These are phyloP conservation scores for Lottia gigantea DNA, from an alignment of 2,888 invertebrate species.

Conservation along the genomic window DNA sequence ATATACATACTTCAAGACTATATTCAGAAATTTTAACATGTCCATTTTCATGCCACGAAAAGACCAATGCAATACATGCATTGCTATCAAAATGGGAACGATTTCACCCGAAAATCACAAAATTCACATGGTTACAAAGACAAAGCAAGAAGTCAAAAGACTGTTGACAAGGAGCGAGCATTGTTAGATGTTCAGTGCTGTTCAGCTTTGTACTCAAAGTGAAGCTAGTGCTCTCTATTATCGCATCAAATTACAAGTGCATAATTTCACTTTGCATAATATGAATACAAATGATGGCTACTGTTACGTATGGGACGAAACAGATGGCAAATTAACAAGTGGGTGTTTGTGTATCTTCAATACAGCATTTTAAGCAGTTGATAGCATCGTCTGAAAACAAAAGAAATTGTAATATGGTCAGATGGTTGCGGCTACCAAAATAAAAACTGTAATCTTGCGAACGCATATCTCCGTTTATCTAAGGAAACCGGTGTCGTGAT, in stretches of 20 bases:
- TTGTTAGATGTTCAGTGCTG: neutral
- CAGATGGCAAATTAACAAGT: neutral
- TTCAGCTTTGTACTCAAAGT: neutral
- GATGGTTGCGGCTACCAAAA: neutral
- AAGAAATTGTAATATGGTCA: neutral
- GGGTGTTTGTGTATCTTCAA: neutral
- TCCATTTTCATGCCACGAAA: slow-evolving; percentile 7
- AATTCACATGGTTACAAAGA: neutral
- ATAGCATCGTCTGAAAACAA: neutral
- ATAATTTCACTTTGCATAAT: neutral
- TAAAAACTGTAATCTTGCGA: neutral
- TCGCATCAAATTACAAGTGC: neutral
- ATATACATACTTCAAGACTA: neutral
- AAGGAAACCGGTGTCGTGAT: neutral
- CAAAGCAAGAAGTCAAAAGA: neutral
- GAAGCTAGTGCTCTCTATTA: neutral
- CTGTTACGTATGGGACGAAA: neutral
- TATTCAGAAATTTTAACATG: neutral
- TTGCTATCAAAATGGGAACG: neutral
- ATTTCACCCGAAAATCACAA: neutral
- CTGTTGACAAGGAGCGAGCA: neutral
- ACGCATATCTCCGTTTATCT: neutral
- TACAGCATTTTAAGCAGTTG: neutral
- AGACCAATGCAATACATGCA: neutral
- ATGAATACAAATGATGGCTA: neutral